These are phyloP conservation scores for Ganaspis brasiliensis DNA, from an alignment of 2,888 invertebrate genomes.

Conservation along the genomic window DNA sequence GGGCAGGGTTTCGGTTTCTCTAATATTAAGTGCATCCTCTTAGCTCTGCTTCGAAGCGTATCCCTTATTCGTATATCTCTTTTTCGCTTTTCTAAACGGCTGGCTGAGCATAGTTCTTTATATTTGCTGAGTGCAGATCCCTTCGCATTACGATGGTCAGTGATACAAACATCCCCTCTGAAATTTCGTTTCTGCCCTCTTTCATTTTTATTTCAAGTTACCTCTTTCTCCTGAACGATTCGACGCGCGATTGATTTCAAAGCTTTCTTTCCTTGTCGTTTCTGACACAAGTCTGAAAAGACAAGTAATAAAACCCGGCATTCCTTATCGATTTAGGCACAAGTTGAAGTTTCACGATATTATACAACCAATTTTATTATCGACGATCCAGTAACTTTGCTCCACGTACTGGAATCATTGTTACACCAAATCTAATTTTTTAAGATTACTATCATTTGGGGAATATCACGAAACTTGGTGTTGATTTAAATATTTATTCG, in stretches of 20 bases:
- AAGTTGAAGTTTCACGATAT: neutral
- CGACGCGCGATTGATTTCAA: conserved; percentile 55
- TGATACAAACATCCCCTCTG: conserved; percentile 26
- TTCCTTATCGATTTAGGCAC: neutral
- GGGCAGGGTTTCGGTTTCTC: conserved; percentile 53
- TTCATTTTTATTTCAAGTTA: conserved; percentile 12
- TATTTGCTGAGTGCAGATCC: conserved; percentile 39
- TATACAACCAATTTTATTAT: conserved; percentile 27
- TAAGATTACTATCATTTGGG: neutral
- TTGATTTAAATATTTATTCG: no score
- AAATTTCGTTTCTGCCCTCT: neutral
- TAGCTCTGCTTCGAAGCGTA: conserved; percentile 46
- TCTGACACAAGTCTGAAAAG: conserved; percentile 33
- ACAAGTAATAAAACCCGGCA: conserved; percentile 34
- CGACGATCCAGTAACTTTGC: neutral
- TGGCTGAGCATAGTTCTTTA: conserved; percentile 40
- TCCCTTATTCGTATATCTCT: conserved; percentile 59
- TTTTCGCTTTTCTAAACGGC: conserved; percentile 45
- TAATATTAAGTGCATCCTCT: conserved; percentile 58
- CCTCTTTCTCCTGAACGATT: conserved; percentile 46
- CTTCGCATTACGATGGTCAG: conserved; percentile 23
- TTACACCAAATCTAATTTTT: neutral
- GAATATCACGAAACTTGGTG: neutral
- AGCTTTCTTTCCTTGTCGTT: conserved; percentile 51
- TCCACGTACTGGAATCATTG: neutral